Evolutionary conservation across 2,888 invertebrate genomes (phyloP).

Genomic region (Chrysolina oricalcia): DNA sequence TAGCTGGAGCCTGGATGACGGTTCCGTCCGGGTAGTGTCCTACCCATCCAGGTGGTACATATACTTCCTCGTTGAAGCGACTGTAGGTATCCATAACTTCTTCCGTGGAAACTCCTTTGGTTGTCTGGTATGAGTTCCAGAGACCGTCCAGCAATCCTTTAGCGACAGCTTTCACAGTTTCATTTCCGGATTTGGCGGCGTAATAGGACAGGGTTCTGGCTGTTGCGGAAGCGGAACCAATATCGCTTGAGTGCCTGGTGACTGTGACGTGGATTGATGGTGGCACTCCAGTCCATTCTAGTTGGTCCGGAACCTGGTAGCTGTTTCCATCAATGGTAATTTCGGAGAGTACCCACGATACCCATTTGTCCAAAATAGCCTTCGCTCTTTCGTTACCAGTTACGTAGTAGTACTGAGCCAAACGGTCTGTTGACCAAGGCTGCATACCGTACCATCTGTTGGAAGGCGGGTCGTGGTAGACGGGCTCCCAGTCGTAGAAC

Average conservation of each 20-base stretch:
- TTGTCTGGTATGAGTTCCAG: slow-evolving; percentile 48
- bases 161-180: slow-evolving; percentile 50
- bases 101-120: slow-evolving; percentile 53
- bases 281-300: slow-evolving; percentile 56
- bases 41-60: slow-evolving; percentile 58
- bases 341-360: slow-evolving; percentile 52
- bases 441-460: slow-evolving; percentile 62
- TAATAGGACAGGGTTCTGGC: slow-evolving; percentile 57
- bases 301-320: slow-evolving; percentile 53
- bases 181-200: slow-evolving; percentile 56
- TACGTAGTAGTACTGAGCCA: slow-evolving; percentile 59
- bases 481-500: slow-evolving; percentile 61
- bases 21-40: slow-evolving; percentile 57
- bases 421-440: slow-evolving; percentile 58
- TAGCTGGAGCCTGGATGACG: slow-evolving; percentile 52
- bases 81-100: slow-evolving; percentile 56
- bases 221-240: slow-evolving; percentile 56
- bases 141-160: slow-evolving; percentile 55
- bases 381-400: slow-evolving; percentile 53
- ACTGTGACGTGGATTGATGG: slow-evolving; percentile 55
- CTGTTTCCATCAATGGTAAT: slow-evolving; percentile 48
- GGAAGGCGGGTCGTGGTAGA: slow-evolving; percentile 60
- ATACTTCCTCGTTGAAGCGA: slow-evolving; percentile 55
- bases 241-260: slow-evolving; percentile 49
- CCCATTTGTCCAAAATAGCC: slow-evolving; percentile 56